A percentile compares a stretch with the other conserved stretches of the same genome.
Evolutionary conservation across 1,140 invertebrate genomes (phyloP).

Genomic region (Eciton burchellii): DNA sequence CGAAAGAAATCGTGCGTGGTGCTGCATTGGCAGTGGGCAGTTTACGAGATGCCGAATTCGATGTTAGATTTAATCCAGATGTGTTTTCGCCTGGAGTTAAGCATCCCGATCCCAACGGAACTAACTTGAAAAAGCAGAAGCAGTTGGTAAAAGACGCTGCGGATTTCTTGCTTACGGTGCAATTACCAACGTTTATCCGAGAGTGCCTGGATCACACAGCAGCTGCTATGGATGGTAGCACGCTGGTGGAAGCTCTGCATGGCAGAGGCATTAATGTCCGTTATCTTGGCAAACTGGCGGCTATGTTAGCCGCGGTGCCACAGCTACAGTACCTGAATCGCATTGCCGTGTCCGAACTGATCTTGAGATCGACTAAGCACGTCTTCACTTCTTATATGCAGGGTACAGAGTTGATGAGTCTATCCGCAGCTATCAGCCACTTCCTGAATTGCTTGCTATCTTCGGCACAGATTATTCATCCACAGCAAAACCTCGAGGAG

Average conservation of each 20-base stretch:
- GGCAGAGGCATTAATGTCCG: constrained; percentile 98
- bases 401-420: constrained; percentile 94
- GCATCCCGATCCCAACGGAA: constrained; percentile 90
- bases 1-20: constrained; percentile 94
- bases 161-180: constrained; percentile 96
- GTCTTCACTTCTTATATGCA: constrained; percentile 96
- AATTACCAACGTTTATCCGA: constrained; percentile 97
- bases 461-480: constrained; percentile 88
- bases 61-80: constrained; percentile 99
- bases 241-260: constrained; percentile 97
- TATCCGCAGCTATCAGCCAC: constrained; percentile 95
- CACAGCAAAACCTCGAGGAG: constrained; percentile 89
- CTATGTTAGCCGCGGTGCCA: constrained; percentile 91
- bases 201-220: constrained; percentile 97
- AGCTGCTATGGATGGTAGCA: constrained; percentile 97
- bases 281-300: constrained; percentile 96
- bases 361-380: constrained; percentile 96
- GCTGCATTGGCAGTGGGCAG: constrained; percentile 96
- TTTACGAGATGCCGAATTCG: constrained; percentile 97
- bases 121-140: constrained; percentile 92
- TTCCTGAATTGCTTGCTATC: constrained; percentile 98
- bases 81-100: constrained; percentile 97
- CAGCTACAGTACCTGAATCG: constrained; percentile 94
- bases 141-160: constrained; percentile 97
- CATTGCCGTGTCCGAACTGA: constrained; percentile 94